These are phyloP conservation scores for Caenorhabditis tropicalis DNA, from an alignment of 1,140 invertebrate species.

Conservation along the genomic window DNA sequence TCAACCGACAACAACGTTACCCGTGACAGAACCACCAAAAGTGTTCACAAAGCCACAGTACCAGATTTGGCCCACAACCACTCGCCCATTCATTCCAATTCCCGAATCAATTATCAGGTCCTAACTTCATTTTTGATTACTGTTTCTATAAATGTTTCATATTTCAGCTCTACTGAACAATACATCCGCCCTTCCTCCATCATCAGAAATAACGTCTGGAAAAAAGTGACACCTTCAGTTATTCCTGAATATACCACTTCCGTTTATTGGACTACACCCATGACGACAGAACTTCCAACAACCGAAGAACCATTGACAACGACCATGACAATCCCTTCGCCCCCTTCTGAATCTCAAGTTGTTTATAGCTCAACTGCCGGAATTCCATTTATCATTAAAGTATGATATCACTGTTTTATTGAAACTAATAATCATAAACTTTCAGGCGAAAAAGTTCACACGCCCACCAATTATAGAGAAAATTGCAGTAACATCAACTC, in stretches of 20 bases:
- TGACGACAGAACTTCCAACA: neutral
- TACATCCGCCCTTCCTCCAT: neutral
- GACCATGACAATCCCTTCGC: neutral
- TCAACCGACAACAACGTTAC: neutral
- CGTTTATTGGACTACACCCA: neutral
- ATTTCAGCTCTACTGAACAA: constrained; percentile 1
- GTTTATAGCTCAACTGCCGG: neutral
- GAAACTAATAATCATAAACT: neutral
- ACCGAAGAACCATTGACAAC: neutral
- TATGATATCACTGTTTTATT: neutral
- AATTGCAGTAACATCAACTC: neutral
- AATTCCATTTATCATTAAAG: constrained; percentile 17
- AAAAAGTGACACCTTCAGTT: neutral
- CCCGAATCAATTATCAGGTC: neutral
- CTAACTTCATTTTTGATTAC: too few relatives aligned
- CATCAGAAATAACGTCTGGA: constrained; percentile 5
- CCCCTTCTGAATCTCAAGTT: neutral
- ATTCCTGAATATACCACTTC: constrained; percentile 6
- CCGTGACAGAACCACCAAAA: neutral
- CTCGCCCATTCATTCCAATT: neutral
- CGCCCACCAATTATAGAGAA: constrained; percentile 19
- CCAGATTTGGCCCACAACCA: constrained; percentile 17
- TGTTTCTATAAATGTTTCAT: too few relatives aligned
- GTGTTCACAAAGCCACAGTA: neutral
- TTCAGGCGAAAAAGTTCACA: constrained; percentile 28